Base-by-base conservation (phyloP, 1,140 invertebrate species). In the Pemphigus obesinymphae region DNA sequence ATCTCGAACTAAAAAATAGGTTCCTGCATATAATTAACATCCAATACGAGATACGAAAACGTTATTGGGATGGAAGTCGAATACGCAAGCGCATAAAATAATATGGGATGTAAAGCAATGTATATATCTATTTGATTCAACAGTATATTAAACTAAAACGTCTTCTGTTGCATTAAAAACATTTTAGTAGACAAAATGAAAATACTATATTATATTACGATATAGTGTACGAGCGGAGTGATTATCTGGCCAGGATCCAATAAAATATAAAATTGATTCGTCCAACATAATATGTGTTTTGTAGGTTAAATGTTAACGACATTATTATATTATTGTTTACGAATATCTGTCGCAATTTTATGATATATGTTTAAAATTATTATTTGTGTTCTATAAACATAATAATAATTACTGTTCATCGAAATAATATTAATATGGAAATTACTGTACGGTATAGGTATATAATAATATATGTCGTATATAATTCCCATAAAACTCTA, bases 231-330 rank as follows among this genome's bases (percentile, higher is more conserved):
- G 37, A 68, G 34, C 34, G 31, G n/a, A 68, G 63, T 68, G 63
- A 37, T 40, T 68, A 68, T 37, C 7, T 68, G 63, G 63, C 63
- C 6, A 13, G 5, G 63, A 26, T 40, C 63, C 63, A 68, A 68
- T 68, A 68, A 66, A 66, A 34, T 20, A 31, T 37, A 34, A 68
- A 17, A n/a, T 68, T 34, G 63, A 37, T 37, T 68, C 63, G n/a
- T 37, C 31, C 63, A 68, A 20, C 63, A n/a, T n/a, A n/a, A n/a
- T n/a, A 68, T 63, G 61, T 63, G 61, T 63, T 63, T 68, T n/a
- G n/a, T 40, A 17, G 63, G 37, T 68, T 68, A 68, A 68, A 68
- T 68, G 11, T n/a, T n/a, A 68, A 68, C 34, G 34, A 37, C 63
- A n/a, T 17, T 50, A 50, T 50, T 2, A 45, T 6, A 45, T 11